Evolutionary conservation across 2,113 vertebrate species (phyloP), one percentile per base, ranked within the genome.

Genomic region (Mirza zaza): DNA sequence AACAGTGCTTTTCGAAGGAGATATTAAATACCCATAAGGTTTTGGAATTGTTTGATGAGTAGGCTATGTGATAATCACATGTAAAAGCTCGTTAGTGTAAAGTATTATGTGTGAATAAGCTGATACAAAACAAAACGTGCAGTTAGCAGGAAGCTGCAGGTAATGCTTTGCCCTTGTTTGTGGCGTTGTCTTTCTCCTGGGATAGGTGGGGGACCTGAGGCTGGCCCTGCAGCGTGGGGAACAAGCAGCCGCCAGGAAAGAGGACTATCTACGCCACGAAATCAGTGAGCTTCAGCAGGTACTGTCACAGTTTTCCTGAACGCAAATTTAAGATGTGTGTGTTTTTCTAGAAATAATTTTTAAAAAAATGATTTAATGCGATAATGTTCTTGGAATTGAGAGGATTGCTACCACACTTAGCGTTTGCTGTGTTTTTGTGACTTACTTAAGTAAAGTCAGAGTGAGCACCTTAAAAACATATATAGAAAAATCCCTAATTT

Each of bases 201-300:
- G 94, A 70, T 75, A 99, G 99, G 99, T 99, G 94, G 98, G 99
- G 76, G 99, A 99, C 97, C 98, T 99, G 96, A 99, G 99, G 96
- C 12, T 99, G 96, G 99, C 99, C 0, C 97, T 99, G 94, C 99
- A 99, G 92, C 99, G 99, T 82, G 99, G 99, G 42, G 99, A 99
- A 87, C 99, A 99, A 89, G 99, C 99, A 92, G 99, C 99, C 98
- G 99, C 99, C 73, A 99, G 99, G 73, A 99, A 99, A 97, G 99
- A 99, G 97, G 99, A 99, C 98, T 99, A 99, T 98, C 98, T 99
- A 59, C 99, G 99, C 32, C 99, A 99, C 87, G 99, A 99, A 98
- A 99, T 99, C 32, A 95, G 98, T 96, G 99, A 99, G 96, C 98
- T 99, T 39, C 99, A 99, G 70, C 99, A 99, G 99, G 99, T 99